Percentiles rank a stretch among this genome's conserved stretches.
phyloP scores from a whole-genome alignment of 2,113 vertebrate species.

The Solenodon paradoxus region DNA sequence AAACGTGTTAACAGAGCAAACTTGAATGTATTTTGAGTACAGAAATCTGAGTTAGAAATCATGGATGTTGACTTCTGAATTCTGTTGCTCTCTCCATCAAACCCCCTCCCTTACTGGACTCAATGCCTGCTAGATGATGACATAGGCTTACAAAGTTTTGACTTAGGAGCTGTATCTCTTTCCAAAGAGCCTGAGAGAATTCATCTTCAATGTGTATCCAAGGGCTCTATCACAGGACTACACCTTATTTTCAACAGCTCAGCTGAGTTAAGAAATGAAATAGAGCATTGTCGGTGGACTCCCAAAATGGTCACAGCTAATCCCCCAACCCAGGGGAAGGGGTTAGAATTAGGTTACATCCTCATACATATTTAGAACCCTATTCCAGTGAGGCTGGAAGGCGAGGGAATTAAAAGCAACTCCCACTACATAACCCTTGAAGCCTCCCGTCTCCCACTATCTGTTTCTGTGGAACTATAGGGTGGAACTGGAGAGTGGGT shows the following conservation, averaged over 20 bases:
- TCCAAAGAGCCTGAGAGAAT: neutral
- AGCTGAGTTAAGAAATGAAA: neutral
- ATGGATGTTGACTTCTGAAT: neutral
- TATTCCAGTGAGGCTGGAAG: too few relatives aligned
- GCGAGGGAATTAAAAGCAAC: too few relatives aligned
- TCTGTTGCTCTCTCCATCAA: neutral
- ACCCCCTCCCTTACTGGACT: neutral
- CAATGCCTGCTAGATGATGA: neutral
- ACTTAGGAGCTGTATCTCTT: neutral
- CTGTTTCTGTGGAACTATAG: too few relatives aligned
- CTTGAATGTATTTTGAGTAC: neutral
- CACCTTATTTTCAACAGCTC: neutral
- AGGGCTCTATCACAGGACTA: neutral
- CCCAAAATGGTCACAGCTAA: neutral
- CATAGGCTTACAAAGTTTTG: neutral
- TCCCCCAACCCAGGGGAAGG: neutral
- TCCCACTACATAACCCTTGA: too few relatives aligned
- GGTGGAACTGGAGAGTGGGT: too few relatives aligned
- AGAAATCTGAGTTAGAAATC: neutral
- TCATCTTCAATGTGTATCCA: neutral
- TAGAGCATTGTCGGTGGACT: neutral
- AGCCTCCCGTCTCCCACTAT: too few relatives aligned
- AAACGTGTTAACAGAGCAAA: neutral
- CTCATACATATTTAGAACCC: too few relatives aligned
- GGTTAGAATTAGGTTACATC: neutral